Evolutionary conservation across 2,888 invertebrate genomes (phyloP), one percentile per base, ranked within the genome.

Genomic region (Nomada ruficornis): DNA sequence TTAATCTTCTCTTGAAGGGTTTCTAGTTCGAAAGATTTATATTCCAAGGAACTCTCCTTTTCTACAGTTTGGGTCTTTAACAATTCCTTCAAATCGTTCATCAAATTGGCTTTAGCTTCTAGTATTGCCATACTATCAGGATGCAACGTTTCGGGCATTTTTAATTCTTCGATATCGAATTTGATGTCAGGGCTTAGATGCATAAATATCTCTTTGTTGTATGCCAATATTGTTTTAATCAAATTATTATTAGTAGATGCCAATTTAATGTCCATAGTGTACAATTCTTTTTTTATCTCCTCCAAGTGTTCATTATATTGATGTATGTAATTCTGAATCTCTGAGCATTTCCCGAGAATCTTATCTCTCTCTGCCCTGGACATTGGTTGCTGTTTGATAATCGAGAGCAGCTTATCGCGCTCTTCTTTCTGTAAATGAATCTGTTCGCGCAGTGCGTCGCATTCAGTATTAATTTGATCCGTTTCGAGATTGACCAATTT

Each of bases 261-360:
- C 11, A 91, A 83, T 75, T 91, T 90, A 1, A 93, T 88, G 44
- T 93, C 93, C 47, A 91, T 78, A 5, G 89, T 81, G 64, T 91
- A 93, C 5, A 89, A n/a, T 70, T 93, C 90, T 44, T 92, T 92
- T 50, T 91, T 82, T 29, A 93, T 88, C n/a, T 91, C 92, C 69
- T 89, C 83, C 9, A 93, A 79, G 81, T 91, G 90, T 52, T 89
- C 88, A 23, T 92, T 87, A 65, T 91, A 90, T 70, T 90, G 89
- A 23, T 87, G 75, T 9, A 92, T 83, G 36, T 87, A 89, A 59
- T 88, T 89, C 67, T 90, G 82, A 15, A 91, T 81, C 36, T 90
- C 90, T 1, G 70, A 73, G 71, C 92, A 93, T 64, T 88, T 74
- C 42, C 90, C 80, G 0, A 91, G 5, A 50, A 93, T 91, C 18